phyloP scores from a whole-genome alignment of 1,140 invertebrate species.

The Lepidurus apus region DNA sequence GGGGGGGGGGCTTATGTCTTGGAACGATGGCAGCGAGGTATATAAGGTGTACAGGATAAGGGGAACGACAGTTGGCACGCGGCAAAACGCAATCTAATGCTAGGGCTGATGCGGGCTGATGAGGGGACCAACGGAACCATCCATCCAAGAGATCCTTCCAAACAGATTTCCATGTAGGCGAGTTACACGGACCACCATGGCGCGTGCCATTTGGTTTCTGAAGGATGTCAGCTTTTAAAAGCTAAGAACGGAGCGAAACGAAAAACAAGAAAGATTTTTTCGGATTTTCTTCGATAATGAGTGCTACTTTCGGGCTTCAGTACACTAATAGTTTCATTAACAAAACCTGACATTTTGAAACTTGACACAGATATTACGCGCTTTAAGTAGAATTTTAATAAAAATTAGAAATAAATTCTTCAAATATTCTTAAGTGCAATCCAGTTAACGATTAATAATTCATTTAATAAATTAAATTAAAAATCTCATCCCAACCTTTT shows the following conservation, averaged over 20 bases:
- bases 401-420: no score
- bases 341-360: no score
- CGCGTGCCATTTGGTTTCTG: constrained; percentile 13
- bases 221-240: neutral
- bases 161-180: neutral
- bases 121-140: constrained; percentile 4
- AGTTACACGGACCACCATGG: constrained; percentile 20
- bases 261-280: neutral
- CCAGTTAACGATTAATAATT: no score
- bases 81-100: constrained; percentile 18
- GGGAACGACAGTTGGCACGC: constrained; percentile 13
- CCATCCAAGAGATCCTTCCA: neutral
- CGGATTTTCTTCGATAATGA: no score
- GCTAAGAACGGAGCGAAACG: neutral
- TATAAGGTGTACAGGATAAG: neutral
- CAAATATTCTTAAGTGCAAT: no score
- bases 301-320: no score
- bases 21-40: no score
- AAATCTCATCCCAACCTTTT: no score
- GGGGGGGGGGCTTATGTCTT: neutral
- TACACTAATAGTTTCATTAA: no score
- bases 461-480: no score
- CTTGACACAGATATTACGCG: no score
- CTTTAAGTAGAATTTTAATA: no score
- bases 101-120: constrained; percentile 7